Conservation (phyloP, 2,888 invertebrate species). For the Marasmarcha lunaedactyla region DNA sequence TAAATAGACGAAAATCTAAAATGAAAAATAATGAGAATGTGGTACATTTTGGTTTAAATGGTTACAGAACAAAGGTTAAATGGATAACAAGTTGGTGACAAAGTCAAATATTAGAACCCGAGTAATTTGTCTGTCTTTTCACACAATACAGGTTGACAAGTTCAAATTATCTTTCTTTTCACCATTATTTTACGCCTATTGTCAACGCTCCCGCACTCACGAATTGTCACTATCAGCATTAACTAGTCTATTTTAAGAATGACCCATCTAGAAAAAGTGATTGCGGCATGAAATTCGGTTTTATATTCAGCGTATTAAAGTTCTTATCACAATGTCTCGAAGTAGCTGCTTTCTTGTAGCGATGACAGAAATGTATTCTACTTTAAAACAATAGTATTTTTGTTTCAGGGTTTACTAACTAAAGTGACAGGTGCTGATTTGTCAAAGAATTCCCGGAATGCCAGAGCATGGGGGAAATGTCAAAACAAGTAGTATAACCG, state of each 20-base stretch:
- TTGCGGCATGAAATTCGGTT: background rate
- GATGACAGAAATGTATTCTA: slow-evolving; percentile 50
- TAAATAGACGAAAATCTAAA: no score
- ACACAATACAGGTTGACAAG: background rate
- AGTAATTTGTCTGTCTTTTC: slow-evolving; percentile 52
- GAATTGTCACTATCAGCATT: slow-evolving; percentile 30
- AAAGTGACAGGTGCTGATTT: slow-evolving; percentile 61
- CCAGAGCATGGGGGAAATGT: slow-evolving; percentile 43
- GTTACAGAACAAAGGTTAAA: no score
- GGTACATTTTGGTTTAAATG: no score
- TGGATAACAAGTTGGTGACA: no score
- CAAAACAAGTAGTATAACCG: slow-evolving; percentile 46
- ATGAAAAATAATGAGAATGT: no score
- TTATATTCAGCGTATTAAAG: background rate
- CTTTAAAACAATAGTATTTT: slow-evolving; percentile 52
- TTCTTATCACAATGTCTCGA: no score
- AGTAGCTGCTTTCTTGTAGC: slow-evolving; percentile 15
- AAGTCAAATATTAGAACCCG: slow-evolving; percentile 10
- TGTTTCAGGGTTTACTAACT: slow-evolving; percentile 32
- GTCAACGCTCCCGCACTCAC: slow-evolving; percentile 40
- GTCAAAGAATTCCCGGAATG: slow-evolving; percentile 42
- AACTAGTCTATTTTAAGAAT: slow-evolving; percentile 1
- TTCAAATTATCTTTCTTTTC: slow-evolving; percentile 1
- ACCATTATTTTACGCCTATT: slow-evolving; percentile 21
- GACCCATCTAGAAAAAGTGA: slow-evolving; percentile 5